These are phyloP conservation scores for Bujurquina vittata DNA, from an alignment of 2,113 vertebrate species.

Conservation along the genomic window DNA sequence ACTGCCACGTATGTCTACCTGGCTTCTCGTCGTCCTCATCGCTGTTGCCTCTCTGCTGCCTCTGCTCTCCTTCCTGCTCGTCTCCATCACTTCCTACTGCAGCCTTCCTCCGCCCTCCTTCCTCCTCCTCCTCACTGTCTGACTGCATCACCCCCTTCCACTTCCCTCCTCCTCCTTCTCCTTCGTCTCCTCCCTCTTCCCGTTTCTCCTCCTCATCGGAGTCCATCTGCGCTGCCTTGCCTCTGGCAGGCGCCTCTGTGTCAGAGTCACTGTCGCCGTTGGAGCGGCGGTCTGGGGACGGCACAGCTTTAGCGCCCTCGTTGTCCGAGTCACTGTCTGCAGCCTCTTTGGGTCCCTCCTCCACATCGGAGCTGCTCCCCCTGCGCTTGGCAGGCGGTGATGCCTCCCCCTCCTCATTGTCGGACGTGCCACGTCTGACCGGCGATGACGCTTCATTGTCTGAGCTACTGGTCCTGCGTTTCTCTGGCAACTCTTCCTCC, in stretches of 20 bases:
- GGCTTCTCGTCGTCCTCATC: constrained; percentile 86
- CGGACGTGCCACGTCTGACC: constrained; percentile 43
- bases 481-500: constrained; percentile 36
- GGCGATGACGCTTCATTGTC: constrained; percentile 46
- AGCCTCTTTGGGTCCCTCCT: constrained; percentile 53
- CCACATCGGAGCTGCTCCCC: constrained; percentile 63
- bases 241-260: constrained; percentile 61
- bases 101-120: constrained; percentile 40
- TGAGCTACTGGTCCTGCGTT: background rate
- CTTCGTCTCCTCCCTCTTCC: constrained; percentile 41
- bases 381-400: constrained; percentile 46
- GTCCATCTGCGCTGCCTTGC: constrained; percentile 71
- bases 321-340: constrained; percentile 11
- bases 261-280: constrained; percentile 81
- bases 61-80: constrained; percentile 72
- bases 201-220: constrained; percentile 80
- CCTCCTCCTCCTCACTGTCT: constrained; percentile 74
- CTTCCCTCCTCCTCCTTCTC: constrained; percentile 50
- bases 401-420: constrained; percentile 75
- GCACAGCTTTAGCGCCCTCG: constrained; percentile 38
- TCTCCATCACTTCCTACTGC: constrained; percentile 65
- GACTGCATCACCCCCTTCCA: constrained; percentile 74
- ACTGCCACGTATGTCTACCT: constrained; percentile 33
- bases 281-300: constrained; percentile 53
- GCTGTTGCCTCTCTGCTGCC: constrained; percentile 74